Conservation (phyloP, 1,140 invertebrate species). For the Dysdera silvatica region DNA sequence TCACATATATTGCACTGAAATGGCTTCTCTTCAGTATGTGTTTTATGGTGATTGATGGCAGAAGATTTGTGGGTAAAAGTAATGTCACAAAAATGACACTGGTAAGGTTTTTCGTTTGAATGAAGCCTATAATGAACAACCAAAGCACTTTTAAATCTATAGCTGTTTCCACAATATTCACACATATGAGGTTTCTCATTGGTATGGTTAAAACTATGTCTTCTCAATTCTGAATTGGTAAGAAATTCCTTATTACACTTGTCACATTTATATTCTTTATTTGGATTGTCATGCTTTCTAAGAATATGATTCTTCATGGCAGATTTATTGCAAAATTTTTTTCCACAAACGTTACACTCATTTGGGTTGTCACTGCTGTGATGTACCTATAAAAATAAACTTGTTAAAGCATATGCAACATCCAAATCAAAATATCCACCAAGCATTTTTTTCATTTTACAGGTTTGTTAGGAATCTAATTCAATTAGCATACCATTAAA, state of each 20-base stretch:
- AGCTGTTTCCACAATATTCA: constrained; percentile 27
- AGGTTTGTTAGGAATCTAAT: too few relatives aligned
- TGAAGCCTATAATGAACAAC: constrained; percentile 58
- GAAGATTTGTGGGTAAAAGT: constrained; percentile 58
- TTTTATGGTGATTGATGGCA: constrained; percentile 56
- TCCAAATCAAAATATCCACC: too few relatives aligned
- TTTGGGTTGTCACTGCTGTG: constrained; percentile 30
- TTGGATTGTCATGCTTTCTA: constrained; percentile 26
- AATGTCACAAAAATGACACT: constrained; percentile 58
- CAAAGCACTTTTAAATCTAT: constrained; percentile 21
- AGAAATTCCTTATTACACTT: constrained; percentile 37
- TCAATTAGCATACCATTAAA: too few relatives aligned
- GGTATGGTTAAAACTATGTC: constrained; percentile 22
- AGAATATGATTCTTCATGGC: constrained; percentile 23
- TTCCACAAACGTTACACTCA: constrained; percentile 27
- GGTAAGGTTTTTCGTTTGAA: constrained; percentile 64
- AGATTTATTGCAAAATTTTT: constrained; percentile 28
- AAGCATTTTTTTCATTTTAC: too few relatives aligned
- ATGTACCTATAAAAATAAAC: constrained; percentile 19
- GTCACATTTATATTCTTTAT: constrained; percentile 38
- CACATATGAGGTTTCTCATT: constrained; percentile 27
- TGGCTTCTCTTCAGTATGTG: constrained; percentile 68
- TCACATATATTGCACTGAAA: constrained; percentile 58
- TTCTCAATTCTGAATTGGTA: constrained; percentile 39
- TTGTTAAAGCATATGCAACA: too few relatives aligned